Conservation (phyloP, 2,888 invertebrate species). For the Lagria hirta region DNA sequence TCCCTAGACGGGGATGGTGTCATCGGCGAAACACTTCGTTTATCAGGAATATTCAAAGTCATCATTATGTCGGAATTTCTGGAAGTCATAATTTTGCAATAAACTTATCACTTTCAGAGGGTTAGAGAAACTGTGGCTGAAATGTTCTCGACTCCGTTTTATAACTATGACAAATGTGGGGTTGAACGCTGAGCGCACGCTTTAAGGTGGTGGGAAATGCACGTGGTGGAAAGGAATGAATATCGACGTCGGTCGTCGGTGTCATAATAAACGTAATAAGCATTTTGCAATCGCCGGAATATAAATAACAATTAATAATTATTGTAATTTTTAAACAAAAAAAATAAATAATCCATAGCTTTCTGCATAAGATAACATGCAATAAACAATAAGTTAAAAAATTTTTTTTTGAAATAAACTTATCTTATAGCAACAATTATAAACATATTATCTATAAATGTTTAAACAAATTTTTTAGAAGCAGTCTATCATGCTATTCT, state of each 20-base stretch:
- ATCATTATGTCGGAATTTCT: no score
- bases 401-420: no score
- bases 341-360: no score
- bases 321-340: no score
- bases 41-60: slow-evolving; percentile 38
- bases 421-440: no score
- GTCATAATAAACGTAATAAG: slow-evolving; percentile 17
- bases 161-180: slow-evolving; percentile 44
- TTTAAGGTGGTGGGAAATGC: slow-evolving; percentile 25
- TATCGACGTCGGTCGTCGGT: slow-evolving; percentile 13
- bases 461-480: no score
- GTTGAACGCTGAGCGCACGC: slow-evolving; percentile 38
- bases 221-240: slow-evolving; percentile 26
- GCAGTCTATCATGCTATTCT: no score
- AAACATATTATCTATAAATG: no score
- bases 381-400: no score
- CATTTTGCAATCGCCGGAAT: no score
- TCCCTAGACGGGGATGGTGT: slow-evolving; percentile 61
- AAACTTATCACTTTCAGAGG: slow-evolving; percentile 14
- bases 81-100: slow-evolving; percentile 17
- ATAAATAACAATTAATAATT: no score
- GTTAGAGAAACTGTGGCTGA: slow-evolving; percentile 30
- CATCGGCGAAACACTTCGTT: slow-evolving; percentile 51
- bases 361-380: no score
- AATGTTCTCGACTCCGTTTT: slow-evolving; percentile 42